Base-by-base conservation (phyloP, 2,888 invertebrate species). In the Uloborus plumipes region DNA sequence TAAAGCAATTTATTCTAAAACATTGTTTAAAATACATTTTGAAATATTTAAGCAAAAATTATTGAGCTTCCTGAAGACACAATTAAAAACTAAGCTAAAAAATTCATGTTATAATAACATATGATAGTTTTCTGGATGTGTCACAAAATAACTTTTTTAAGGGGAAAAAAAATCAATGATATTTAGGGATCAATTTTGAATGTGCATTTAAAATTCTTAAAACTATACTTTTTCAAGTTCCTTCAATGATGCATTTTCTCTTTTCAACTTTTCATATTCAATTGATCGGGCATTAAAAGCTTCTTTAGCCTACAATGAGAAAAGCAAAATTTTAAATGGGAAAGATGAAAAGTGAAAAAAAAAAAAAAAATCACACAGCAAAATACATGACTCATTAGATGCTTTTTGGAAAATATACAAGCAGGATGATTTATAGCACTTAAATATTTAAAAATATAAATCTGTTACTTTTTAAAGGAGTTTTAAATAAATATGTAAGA, bases 171-270 rank as follows among this genome's bases (percentile, higher is more conserved):
- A 31, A 7, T 31, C 39, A 39, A 39, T 2, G 39, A 39, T 39
- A 7, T 39, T 39, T 39, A 9, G 9, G 9, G 1, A 39, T 7
- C 39, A 11, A 7, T 11, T 6, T 7, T 1, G 3, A 11, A 39
- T 39, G 9, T 11, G 11, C 9, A 39, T 11, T 39, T 7, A 39
- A 39, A 39, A 6, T 39, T 39, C 9, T 39, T 2, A 9, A 47
- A 31, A 66, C 47, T 51, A 31, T 87, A 89, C 90, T 89, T 98
- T 98, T 89, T 98, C 97, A 85, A 97, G 91, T 87, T 99, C 98
- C 89, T 96, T 97, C 70, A 94, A 92, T 20, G 97, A 95, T 26
- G 93, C 93, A 90, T 94, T 95, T 87, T 98, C 97, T 90, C 96
- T 95, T 84, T 93, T 93, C 75, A 98, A 90, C 89, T 96, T 95